These are phyloP conservation scores for Centrocercus urophasianus DNA, from an alignment of 2,113 vertebrate genomes.

Conservation along the genomic window DNA sequence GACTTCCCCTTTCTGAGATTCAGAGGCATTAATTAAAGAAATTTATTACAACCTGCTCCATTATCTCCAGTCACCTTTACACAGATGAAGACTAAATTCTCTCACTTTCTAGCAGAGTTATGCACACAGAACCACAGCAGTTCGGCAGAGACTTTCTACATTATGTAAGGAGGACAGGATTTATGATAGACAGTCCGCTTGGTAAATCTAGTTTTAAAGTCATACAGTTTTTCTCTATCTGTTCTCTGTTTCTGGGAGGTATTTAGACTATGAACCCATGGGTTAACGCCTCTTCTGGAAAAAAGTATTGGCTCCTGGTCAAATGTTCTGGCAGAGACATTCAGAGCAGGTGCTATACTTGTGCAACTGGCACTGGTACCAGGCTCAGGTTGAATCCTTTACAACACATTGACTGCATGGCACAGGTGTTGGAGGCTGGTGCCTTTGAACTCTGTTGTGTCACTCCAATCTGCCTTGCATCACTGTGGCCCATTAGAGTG, in stretches of 20 bases:
- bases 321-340: constrained; percentile 6
- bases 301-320: neutral
- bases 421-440: constrained; percentile 41
- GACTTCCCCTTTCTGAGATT: constrained; percentile 33
- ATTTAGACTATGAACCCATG: neutral
- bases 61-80: constrained; percentile 71
- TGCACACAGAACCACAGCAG: neutral
- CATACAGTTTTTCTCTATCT: neutral
- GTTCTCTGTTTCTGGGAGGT: neutral
- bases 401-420: neutral
- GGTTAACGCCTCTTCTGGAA: neutral
- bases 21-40: constrained; percentile 63
- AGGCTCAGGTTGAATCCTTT: neutral
- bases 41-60: constrained; percentile 65
- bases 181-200: neutral
- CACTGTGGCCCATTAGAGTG: neutral
- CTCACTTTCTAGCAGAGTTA: neutral
- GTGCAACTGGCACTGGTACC: neutral
- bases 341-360: constrained; percentile 20
- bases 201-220: constrained; percentile 12
- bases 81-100: constrained; percentile 51
- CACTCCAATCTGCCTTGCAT: constrained; percentile 6
- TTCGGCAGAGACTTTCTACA: neutral
- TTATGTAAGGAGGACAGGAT: neutral
- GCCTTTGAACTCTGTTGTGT: constrained; percentile 46